phyloP scores from a whole-genome alignment of 2,113 vertebrate species.

The Tupaia tana region DNA sequence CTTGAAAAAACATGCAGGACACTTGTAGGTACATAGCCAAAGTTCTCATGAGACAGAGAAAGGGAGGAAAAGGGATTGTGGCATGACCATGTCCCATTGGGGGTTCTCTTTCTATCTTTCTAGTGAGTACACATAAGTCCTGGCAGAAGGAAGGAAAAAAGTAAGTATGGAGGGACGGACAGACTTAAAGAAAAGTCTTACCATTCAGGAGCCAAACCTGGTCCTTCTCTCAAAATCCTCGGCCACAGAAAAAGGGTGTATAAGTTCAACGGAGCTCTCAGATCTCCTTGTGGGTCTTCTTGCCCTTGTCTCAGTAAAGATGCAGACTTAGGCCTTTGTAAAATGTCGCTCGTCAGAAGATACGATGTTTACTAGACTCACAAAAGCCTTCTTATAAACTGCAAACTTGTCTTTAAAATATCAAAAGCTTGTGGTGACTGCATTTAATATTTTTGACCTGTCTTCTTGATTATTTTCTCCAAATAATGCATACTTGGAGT shows the following conservation, averaged over 20 bases:
- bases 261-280: background rate
- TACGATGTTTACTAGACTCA: background rate
- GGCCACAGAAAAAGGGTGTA: background rate
- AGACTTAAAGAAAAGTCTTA: background rate
- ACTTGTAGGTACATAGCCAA: too few relatives aligned
- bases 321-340: background rate
- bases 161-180: too few relatives aligned
- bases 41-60: too few relatives aligned
- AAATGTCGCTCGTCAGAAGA: background rate
- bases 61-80: too few relatives aligned
- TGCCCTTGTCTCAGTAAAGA: background rate
- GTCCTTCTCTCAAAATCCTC: background rate
- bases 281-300: background rate
- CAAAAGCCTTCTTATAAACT: slow-evolving; percentile 10
- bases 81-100: too few relatives aligned
- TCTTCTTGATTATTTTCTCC: slow-evolving; percentile 61
- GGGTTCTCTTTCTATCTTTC: too few relatives aligned
- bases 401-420: background rate
- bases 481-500: slow-evolving; percentile 55
- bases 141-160: background rate
- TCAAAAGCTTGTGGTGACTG: background rate
- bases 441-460: slow-evolving; percentile 5
- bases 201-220: background rate
- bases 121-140: too few relatives aligned
- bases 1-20: too few relatives aligned